Evolutionary conservation across 2,888 invertebrate genomes (phyloP), one percentile per base, ranked within the genome.

Genomic region (Pollenia amentaria): DNA sequence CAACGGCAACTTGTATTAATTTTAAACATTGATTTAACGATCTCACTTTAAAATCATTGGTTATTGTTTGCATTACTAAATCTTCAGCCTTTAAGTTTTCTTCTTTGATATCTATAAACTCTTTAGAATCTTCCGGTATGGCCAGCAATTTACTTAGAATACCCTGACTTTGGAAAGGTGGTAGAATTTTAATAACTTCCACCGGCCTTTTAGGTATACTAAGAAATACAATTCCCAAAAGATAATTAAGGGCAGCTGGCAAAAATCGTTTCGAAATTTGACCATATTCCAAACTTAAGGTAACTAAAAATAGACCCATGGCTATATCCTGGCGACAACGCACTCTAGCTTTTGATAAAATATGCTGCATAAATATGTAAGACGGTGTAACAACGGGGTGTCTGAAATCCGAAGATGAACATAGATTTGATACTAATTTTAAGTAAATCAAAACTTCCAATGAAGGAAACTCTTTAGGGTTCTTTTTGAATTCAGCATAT

Each of bases 331-430:
- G 94, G 0, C 95, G 94, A 11, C 94, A 95, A 89, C 94, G 95
- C 21, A 97, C 95, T 88, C 94, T 95, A 75, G 96, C 95, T 89
- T 94, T 94, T 3, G 94, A 94, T 89, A 97, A 92, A 90, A 98
- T 96, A 92, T 98, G 96, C 53, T 96, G 95, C 93, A 98, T 97
- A 89, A 98, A 97, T 87, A 97, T 94, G 89, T 97, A 94, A 89
- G 94, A 94, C n/a, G 98, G 98, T 14, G 97, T 97, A n/a, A 97
- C 96, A 4, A 99, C 95, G 0, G 96, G 96, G 94, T 99, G 99
- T 55, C 96, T 94, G 92, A 96, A 97, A 93, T 99, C 99, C 0
- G 98, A 98, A 0, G 98, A 96, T 0, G 98, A 97, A 93, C 97
- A 99, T 76, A 99, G 92, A 60, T 96, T 93, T 9, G 97, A 96